Conservation (phyloP, 2,113 vertebrate species). For the Solea solea region DNA sequence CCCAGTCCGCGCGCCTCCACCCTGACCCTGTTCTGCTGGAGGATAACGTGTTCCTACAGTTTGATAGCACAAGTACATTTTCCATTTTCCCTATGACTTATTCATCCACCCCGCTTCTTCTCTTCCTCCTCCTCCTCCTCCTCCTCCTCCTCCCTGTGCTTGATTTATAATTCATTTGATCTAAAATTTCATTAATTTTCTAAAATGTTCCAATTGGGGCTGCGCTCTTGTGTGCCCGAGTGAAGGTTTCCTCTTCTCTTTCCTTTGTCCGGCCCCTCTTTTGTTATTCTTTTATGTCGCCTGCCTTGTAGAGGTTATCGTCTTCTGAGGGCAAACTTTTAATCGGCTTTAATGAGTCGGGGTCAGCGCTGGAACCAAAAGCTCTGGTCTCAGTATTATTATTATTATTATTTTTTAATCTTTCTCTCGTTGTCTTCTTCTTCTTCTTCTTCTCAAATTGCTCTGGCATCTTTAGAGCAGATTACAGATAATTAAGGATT, state of each 20-base stretch:
- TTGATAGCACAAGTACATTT: slow-evolving; percentile 80
- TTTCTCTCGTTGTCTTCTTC: slow-evolving; percentile 55
- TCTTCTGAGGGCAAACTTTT: slow-evolving; percentile 83
- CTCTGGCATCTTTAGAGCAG: slow-evolving; percentile 52
- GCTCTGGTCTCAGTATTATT: slow-evolving; percentile 58
- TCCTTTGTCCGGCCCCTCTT: slow-evolving; percentile 80
- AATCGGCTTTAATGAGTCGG: slow-evolving; percentile 84
- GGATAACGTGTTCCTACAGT: slow-evolving; percentile 82
- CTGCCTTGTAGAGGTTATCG: slow-evolving; percentile 82
- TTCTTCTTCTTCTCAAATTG: slow-evolving; percentile 44
- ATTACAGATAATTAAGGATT: slow-evolving; percentile 66
- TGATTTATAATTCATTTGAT: slow-evolving; percentile 88
- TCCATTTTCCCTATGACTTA: slow-evolving; percentile 84
- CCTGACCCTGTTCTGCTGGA: slow-evolving; percentile 80
- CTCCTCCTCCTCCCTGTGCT: slow-evolving; percentile 55
- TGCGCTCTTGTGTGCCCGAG: slow-evolving; percentile 67
- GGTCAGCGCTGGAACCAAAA: slow-evolving; percentile 77
- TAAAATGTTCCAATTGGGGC: slow-evolving; percentile 86
- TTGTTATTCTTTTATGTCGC: slow-evolving; percentile 84
- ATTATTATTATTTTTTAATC: slow-evolving; percentile 53
- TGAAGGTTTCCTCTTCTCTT: slow-evolving; percentile 47
- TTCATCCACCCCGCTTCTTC: slow-evolving; percentile 73
- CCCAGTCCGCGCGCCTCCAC: slow-evolving; percentile 75
- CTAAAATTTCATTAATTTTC: slow-evolving; percentile 89
- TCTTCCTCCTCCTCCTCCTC: slow-evolving; percentile 49